Percentiles rank a stretch among this genome's conserved stretches.
Conservation (phyloP, 2,797 vertebrate genomes). For the Anableps anableps region DNA sequence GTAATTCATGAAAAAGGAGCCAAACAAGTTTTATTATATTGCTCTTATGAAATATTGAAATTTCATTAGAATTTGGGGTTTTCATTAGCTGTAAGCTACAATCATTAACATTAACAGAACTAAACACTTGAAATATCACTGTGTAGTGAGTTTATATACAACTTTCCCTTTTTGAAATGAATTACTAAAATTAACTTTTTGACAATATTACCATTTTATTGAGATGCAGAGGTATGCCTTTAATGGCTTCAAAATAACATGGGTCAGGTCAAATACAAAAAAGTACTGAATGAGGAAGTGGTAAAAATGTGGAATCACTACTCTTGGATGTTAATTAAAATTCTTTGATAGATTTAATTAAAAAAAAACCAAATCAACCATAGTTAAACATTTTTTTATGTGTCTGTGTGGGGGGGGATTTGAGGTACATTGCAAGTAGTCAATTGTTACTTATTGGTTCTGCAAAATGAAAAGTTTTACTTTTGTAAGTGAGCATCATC, state of each 20-base stretch:
- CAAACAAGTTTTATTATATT: not conserved
- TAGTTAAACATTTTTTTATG: too few relatives aligned
- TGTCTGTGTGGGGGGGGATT: too few relatives aligned
- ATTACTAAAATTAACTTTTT: not conserved
- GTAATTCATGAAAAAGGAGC: not conserved
- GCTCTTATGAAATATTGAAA: too few relatives aligned
- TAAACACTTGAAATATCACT: not conserved
- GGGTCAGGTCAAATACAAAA: not conserved
- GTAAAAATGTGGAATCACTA: conserved; percentile 5
- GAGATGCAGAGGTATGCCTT: not conserved
- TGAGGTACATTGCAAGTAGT: too few relatives aligned
- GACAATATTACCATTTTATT: not conserved
- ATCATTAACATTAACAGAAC: not conserved
- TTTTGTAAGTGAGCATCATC: too few relatives aligned
- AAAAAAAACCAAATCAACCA: not conserved
- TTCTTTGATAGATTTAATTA: not conserved
- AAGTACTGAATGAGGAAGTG: not conserved
- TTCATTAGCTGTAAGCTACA: not conserved
- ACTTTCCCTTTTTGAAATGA: not conserved
- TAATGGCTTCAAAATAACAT: not conserved
- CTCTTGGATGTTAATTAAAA: not conserved
- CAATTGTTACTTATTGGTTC: too few relatives aligned
- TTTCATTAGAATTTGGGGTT: not conserved
- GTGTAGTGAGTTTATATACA: not conserved
- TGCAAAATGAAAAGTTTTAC: too few relatives aligned